A percentile compares a stretch with the other conserved stretches of the same genome.
phyloP scores from a whole-genome alignment of 1,140 invertebrate genomes.

The Akabosia matsudoensis region DNA sequence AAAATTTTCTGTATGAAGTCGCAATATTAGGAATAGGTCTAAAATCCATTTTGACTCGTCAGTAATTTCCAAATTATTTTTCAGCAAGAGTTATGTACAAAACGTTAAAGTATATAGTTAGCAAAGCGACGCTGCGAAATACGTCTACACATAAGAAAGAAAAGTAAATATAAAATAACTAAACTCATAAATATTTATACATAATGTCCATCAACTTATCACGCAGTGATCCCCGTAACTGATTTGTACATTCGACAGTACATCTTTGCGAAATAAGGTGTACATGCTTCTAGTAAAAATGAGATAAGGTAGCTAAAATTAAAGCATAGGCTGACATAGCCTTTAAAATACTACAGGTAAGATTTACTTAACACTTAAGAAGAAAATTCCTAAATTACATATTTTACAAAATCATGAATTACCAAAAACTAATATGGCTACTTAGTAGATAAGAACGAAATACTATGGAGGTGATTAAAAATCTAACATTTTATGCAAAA shows the following conservation, averaged over 20 bases:
- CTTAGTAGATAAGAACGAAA: background rate
- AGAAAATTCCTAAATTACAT: background rate
- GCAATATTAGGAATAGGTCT: too few species aligned
- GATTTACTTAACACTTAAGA: background rate
- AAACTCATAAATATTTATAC: background rate
- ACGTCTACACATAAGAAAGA: too few species aligned
- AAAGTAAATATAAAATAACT: background rate
- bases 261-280: too few species aligned
- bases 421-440: background rate
- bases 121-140: background rate
- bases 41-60: too few species aligned
- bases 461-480: too few species aligned
- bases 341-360: too few species aligned
- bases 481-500: too few species aligned
- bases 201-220: background rate
- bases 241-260: background rate
- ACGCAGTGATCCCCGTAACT: background rate
- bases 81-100: background rate
- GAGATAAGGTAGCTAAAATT: too few species aligned
- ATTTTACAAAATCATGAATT: background rate
- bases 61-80: too few species aligned
- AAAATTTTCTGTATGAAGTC: too few species aligned
- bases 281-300: too few species aligned
- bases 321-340: too few species aligned
- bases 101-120: conserved; percentile 11